phyloP scores from a whole-genome alignment of 2,888 invertebrate genomes.

The Lithophane socia region DNA sequence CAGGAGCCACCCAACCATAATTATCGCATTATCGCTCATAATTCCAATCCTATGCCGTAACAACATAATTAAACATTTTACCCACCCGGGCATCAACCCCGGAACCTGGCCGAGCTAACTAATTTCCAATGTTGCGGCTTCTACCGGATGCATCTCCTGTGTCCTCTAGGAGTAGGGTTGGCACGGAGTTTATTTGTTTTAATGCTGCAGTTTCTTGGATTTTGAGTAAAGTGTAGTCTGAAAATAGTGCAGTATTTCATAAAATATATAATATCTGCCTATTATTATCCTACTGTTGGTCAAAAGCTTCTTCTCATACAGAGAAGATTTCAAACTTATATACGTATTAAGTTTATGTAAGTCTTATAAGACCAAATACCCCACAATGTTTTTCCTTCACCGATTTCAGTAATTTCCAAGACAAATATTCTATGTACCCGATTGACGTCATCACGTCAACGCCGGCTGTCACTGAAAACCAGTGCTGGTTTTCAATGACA shows the following conservation, averaged over 20 bases:
- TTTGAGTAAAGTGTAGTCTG: background rate
- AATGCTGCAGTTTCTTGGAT: background rate
- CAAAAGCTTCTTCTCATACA: no score
- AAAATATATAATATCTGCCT: no score
- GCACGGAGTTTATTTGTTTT: background rate
- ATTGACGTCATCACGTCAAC: no score
- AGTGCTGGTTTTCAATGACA: no score
- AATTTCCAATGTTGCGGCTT: constrained; percentile 44
- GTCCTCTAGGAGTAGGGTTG: constrained; percentile 32
- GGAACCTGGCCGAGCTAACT: constrained; percentile 36
- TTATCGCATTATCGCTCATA: constrained; percentile 1
- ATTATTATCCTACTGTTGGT: no score
- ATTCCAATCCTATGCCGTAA: background rate
- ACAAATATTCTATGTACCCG: no score
- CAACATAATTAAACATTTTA: constrained; percentile 30
- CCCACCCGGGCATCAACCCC: constrained; percentile 19
- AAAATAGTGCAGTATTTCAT: background rate
- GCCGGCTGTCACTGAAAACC: no score
- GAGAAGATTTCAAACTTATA: no score
- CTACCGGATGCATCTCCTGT: constrained; percentile 37
- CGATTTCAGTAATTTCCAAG: no score
- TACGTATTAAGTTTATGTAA: no score
- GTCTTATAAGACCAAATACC: no score
- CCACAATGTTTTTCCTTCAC: no score
- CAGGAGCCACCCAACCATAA: background rate